Conservation (phyloP, 2,797 vertebrate genomes). For the Peromyscus attwateri region DNA sequence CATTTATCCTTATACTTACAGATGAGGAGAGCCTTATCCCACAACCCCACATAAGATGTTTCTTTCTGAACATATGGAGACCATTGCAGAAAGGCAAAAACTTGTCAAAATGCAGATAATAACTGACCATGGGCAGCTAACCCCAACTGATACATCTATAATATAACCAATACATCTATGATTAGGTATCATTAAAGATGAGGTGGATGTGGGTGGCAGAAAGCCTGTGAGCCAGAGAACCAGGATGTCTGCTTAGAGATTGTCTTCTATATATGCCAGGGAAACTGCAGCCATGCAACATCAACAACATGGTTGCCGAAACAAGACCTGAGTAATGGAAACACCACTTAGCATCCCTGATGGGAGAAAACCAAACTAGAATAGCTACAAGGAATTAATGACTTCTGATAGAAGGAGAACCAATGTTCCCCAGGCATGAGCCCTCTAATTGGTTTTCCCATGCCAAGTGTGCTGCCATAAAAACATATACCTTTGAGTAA, state of each 20-base stretch:
- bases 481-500: neutral
- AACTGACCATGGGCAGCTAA: neutral
- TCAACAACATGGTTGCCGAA: neutral
- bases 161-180: neutral
- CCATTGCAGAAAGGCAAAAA: neutral
- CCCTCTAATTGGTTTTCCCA: neutral
- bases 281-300: neutral
- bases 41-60: neutral
- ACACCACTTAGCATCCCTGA: neutral
- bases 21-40: neutral
- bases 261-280: neutral
- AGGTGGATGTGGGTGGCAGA: neutral
- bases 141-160: neutral
- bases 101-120: neutral
- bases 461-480: neutral
- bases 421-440: neutral
- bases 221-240: neutral
- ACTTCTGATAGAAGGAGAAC: neutral
- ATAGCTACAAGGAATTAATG: neutral
- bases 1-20: neutral
- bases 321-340: neutral
- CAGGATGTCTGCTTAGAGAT: neutral
- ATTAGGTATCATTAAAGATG: neutral
- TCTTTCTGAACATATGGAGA: neutral
- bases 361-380: neutral